Base-by-base conservation (phyloP, 2,113 vertebrate genomes). In the Charina bottae region DNA sequence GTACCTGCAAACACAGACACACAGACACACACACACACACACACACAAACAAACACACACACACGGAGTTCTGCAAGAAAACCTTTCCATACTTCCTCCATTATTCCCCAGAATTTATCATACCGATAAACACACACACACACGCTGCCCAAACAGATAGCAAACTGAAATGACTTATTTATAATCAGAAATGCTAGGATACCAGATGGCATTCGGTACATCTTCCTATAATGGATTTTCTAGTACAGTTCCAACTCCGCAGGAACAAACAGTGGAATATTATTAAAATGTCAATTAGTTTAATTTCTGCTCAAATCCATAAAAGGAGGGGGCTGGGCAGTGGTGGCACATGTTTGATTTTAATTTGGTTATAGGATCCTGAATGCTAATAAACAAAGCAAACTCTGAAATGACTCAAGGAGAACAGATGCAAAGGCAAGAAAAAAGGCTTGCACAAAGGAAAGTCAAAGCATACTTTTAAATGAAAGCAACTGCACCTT, bases 251-350 rank as follows among this genome's bases (percentile, higher is more conserved):
- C 97, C 96, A 97, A 94, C 97, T 98, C 97, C 95, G 94, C 28
- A 17, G 96, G 96, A 98, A 97, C 96, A 97, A 98, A 97, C 97
- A 96, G 93, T 94, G 92, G 97, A 97, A 97, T 97, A 97, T 97
- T 98, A 98, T 97, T 98, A 98, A 98, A 98, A 97, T 98, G 97
- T 97, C 97, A 98, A 97, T 98, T 98, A 98, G 97, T 97, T 97
- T 97, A 97, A 97, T 98, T 97, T 97, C 97, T 93, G 95, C 95
- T 94, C 95, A 62, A 95, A 97, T 96, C 93, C 97, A 97, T 96
- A 97, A 95, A 96, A 94, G 95, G 97, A 90, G 54, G 15, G n/a
- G 68, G 68, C 15, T 54, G 54, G 58, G 93, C 85, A 96, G 95
- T 94, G 96, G 95, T 97, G 95, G 96, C 97, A 98, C 95, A 96